These are phyloP conservation scores for Bombus balteatus DNA, from an alignment of 1,140 invertebrate species.

Conservation along the genomic window DNA sequence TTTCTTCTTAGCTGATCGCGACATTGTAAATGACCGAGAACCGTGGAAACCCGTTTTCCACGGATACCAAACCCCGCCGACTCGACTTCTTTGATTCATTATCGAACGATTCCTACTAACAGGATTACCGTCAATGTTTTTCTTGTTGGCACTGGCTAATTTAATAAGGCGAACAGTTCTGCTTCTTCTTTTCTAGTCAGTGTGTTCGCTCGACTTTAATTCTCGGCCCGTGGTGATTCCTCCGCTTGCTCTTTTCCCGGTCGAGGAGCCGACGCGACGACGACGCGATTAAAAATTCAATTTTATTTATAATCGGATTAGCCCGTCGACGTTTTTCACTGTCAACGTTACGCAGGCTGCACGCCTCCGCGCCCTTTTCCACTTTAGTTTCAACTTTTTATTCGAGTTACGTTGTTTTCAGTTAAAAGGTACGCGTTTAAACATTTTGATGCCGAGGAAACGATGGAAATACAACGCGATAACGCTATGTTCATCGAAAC, in stretches of 20 bases:
- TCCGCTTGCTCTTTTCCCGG: too few relatives aligned
- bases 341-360: not conserved
- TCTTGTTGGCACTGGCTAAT: conserved; percentile 8
- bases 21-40: conserved; percentile 27
- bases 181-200: not conserved
- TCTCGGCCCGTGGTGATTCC: conserved; percentile 8
- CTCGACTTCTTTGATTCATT: conserved; percentile 41
- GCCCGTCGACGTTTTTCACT: conserved; percentile 18
- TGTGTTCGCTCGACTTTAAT: conserved; percentile 34
- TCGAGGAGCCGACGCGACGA: not conserved
- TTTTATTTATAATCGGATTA: conserved; percentile 52
- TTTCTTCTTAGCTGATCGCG: conserved; percentile 44
- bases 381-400: not conserved
- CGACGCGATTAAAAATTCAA: conserved; percentile 44
- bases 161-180: conserved; percentile 32
- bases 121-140: conserved; percentile 41
- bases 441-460: not conserved
- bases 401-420: conserved; percentile 16
- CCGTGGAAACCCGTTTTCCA: conserved; percentile 27
- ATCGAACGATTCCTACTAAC: conserved; percentile 56
- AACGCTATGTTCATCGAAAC: not conserved
- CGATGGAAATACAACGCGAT: not conserved
- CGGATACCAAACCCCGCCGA: not conserved
- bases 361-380: not conserved
- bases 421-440: not conserved